Evolutionary conservation across 2,113 vertebrate species (phyloP).

Genomic region (Chionomys nivalis): DNA sequence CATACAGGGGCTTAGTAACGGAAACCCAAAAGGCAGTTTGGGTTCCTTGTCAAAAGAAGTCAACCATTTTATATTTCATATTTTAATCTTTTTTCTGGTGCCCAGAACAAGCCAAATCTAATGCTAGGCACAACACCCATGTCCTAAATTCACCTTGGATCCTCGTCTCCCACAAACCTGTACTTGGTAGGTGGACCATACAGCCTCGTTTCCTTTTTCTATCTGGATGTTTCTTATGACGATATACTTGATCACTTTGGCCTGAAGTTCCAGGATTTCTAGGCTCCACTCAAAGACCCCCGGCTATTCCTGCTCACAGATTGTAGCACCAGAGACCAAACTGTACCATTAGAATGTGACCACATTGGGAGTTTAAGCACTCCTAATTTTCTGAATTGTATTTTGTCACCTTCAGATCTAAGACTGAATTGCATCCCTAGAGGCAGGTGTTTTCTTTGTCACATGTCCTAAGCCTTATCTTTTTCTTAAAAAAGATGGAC

Average conservation of each 20-base stretch:
- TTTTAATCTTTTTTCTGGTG: not conserved
- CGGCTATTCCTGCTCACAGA: not conserved
- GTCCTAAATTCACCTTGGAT: not conserved
- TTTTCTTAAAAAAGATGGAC: not conserved
- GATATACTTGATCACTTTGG: not conserved
- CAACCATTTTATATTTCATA: not conserved
- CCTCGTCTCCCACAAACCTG: not conserved
- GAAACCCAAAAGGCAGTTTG: not conserved
- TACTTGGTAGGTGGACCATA: not conserved
- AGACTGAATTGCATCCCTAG: not conserved
- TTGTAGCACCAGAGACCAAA: not conserved
- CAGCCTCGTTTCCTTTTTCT: not conserved
- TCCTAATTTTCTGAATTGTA: not conserved
- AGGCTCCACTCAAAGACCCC: not conserved
- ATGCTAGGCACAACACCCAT: no score
- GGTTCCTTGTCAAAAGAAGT: not conserved
- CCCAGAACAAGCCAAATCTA: not conserved
- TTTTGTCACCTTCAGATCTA: constrained; percentile 14
- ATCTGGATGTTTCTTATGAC: not conserved
- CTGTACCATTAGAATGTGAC: not conserved
- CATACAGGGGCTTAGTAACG: not conserved
- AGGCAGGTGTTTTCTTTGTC: not conserved
- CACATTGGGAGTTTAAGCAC: not conserved
- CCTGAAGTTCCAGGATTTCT: not conserved
- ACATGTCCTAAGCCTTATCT: not conserved